A percentile compares a stretch with the other conserved stretches of the same genome.
Evolutionary conservation across 2,888 invertebrate species (phyloP).

Genomic region (Phortica magna): DNA sequence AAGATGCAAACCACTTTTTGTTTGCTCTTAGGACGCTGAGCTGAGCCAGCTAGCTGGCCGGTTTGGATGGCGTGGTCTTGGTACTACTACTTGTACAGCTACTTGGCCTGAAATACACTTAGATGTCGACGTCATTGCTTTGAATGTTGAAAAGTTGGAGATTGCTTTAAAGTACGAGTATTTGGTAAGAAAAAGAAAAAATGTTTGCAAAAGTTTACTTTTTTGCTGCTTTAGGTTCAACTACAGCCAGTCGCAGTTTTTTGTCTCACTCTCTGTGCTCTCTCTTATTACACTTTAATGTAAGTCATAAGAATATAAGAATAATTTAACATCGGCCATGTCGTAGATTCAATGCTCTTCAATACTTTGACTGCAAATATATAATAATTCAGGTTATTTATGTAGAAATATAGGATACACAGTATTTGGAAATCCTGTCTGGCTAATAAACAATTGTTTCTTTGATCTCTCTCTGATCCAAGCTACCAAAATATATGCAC

Average conservation of each 20-base stretch:
- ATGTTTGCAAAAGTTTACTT: constrained; percentile 27
- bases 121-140: constrained; percentile 4
- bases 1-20: constrained; percentile 31
- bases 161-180: constrained; percentile 23
- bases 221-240: constrained; percentile 14
- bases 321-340: no score
- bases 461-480: no score
- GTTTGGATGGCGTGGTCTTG: background rate
- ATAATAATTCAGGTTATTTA: no score
- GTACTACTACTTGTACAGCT: constrained; percentile 20
- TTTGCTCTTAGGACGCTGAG: background rate
- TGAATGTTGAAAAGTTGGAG: background rate
- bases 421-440: no score
- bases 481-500: no score
- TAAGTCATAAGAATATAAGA: constrained; percentile 26
- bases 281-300: constrained; percentile 27
- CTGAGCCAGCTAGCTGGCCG: background rate
- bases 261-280: background rate
- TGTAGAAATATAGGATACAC: no score
- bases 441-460: no score
- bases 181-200: constrained; percentile 12
- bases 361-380: no score
- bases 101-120: constrained; percentile 21
- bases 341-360: no score
- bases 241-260: background rate